phyloP scores from a whole-genome alignment of 2,888 invertebrate genomes.

The Nephrocerus scutellatus region DNA sequence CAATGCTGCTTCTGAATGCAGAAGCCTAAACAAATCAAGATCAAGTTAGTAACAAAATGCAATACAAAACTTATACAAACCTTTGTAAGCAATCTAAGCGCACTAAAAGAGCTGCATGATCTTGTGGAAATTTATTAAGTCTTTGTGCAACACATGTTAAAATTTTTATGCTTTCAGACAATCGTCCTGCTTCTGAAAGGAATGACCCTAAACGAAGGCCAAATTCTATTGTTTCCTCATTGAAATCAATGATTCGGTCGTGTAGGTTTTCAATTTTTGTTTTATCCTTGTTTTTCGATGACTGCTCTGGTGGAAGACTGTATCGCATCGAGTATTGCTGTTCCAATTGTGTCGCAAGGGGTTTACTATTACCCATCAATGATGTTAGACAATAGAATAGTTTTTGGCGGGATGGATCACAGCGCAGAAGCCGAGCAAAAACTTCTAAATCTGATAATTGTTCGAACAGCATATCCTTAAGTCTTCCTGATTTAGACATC shows the following conservation, averaged over 20 bases:
- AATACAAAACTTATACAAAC: slow-evolving; percentile 47
- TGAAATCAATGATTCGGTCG: no score
- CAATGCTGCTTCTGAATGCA: slow-evolving; percentile 76
- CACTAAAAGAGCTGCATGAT: slow-evolving; percentile 56
- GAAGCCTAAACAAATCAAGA: slow-evolving; percentile 54
- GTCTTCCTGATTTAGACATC: slow-evolving; percentile 38
- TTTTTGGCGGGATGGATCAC: slow-evolving; percentile 40
- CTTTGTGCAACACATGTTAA: slow-evolving; percentile 61
- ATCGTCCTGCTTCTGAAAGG: slow-evolving; percentile 85
- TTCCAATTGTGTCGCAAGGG: slow-evolving; percentile 36
- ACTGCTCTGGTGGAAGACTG: slow-evolving; percentile 15
- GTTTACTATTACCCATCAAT: slow-evolving; percentile 36
- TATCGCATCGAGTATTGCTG: slow-evolving; percentile 31
- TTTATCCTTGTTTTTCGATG: slow-evolving; percentile 8
- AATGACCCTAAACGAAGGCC: slow-evolving; percentile 59
- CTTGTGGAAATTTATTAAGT: slow-evolving; percentile 53
- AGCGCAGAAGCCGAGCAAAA: slow-evolving; percentile 39
- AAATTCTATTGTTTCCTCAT: slow-evolving; percentile 37
- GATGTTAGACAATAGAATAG: slow-evolving; percentile 40
- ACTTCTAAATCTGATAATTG: slow-evolving; percentile 41
- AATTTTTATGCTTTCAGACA: slow-evolving; percentile 67
- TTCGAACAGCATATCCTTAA: slow-evolving; percentile 40
- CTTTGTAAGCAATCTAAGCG: slow-evolving; percentile 80
- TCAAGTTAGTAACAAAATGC: slow-evolving; percentile 7
- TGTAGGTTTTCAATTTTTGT: background rate